Evolutionary conservation across 1,140 invertebrate species (phyloP).

Genomic region (Brachionus koreanus): DNA sequence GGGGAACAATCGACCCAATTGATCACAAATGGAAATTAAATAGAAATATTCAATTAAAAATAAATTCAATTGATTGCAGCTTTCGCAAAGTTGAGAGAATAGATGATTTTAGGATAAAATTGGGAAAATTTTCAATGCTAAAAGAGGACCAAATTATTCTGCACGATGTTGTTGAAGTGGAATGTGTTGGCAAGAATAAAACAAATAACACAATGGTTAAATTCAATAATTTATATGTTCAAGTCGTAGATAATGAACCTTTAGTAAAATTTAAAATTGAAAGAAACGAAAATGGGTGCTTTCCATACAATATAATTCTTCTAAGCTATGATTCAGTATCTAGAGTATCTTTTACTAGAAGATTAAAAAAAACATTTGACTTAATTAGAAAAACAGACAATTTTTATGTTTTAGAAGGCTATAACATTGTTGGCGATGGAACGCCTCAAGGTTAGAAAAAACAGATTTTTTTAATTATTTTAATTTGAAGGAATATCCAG

Average conservation of each 20-base stretch:
- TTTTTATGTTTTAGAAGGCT: slow-evolving; percentile 50
- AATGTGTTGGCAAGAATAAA: not conserved
- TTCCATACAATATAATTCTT: not conserved
- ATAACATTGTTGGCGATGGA: slow-evolving; percentile 89
- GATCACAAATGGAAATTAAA: not conserved
- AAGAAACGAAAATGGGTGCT: not conserved
- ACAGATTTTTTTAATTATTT: not conserved
- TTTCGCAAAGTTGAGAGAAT: not conserved
- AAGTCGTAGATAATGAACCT: not conserved
- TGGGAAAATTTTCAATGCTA: not conserved
- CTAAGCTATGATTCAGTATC: slow-evolving; percentile 14
- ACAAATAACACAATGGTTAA: not conserved
- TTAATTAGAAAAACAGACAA: not conserved
- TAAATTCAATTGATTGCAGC: not conserved
- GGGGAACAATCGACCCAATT: not conserved
- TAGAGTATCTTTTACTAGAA: not conserved
- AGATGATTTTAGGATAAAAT: not conserved
- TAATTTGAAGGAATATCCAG: not conserved
- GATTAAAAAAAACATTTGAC: not conserved
- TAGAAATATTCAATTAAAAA: not conserved
- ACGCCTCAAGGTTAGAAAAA: slow-evolving; percentile 63
- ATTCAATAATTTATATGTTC: slow-evolving; percentile 31
- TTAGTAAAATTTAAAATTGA: not conserved
- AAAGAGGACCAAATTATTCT: not conserved
- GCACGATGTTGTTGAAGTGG: slow-evolving; percentile 14